phyloP scores from a whole-genome alignment of 1,140 invertebrate species.

The Eulimnadia texana region DNA sequence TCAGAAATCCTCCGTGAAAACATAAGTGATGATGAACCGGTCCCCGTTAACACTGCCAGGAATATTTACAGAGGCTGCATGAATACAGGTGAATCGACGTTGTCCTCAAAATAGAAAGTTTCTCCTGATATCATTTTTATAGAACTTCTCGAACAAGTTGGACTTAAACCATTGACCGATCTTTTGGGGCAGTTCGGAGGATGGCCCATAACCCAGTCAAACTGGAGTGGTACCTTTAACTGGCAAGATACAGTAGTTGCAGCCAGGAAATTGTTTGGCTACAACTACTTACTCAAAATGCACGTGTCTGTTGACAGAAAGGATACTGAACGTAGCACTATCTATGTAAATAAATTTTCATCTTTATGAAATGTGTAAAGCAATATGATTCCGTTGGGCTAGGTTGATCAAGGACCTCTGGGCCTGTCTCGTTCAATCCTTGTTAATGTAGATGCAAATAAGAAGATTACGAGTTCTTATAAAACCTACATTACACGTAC shows the following conservation, averaged over 20 bases:
- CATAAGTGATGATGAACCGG: constrained; percentile 21
- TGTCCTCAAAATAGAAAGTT: too few relatives aligned
- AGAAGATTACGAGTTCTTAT: constrained; percentile 5
- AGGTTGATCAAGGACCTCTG: constrained; percentile 15
- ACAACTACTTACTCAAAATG: constrained; percentile 21
- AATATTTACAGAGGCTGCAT: constrained; percentile 25
- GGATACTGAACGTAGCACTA: constrained; percentile 24
- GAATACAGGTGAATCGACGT: constrained; percentile 23
- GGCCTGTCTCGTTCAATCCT: constrained; percentile 9
- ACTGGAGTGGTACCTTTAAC: constrained; percentile 22
- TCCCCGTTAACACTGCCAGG: constrained; percentile 24
- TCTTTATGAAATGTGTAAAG: background rate
- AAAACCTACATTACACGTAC: constrained; percentile 12
- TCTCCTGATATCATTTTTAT: too few relatives aligned
- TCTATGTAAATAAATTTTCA: constrained; percentile 23
- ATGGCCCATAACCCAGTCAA: constrained; percentile 28
- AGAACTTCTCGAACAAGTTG: constrained; percentile 26
- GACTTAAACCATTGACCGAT: constrained; percentile 24
- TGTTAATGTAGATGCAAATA: constrained; percentile 9
- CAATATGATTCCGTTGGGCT: background rate
- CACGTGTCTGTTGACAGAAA: constrained; percentile 24
- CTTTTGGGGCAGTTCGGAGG: constrained; percentile 28
- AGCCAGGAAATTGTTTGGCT: constrained; percentile 18
- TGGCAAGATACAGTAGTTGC: constrained; percentile 24
- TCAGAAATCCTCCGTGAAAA: constrained; percentile 26